phyloP scores from a whole-genome alignment of 2,888 invertebrate genomes.

The Trilocha varians region DNA sequence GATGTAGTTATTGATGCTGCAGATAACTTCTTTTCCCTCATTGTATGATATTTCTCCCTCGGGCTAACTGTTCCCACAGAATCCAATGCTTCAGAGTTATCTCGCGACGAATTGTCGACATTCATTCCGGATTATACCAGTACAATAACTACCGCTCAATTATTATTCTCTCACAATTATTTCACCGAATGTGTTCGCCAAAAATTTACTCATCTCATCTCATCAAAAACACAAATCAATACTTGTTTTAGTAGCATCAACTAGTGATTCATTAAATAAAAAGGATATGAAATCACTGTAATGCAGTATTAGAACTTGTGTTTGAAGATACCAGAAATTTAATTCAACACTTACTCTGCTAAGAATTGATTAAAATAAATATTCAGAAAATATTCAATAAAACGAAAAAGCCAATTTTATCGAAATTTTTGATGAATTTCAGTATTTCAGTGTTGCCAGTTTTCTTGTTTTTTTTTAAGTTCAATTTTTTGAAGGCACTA shows the following conservation, averaged over 20 bases:
- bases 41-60: conserved; percentile 62
- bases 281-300: background rate
- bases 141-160: conserved; percentile 12
- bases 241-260: conserved; percentile 22
- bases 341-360: background rate
- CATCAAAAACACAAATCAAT: conserved; percentile 45
- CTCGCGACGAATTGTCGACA: conserved; percentile 61
- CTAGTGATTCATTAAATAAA: background rate
- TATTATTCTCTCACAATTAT: conserved; percentile 17
- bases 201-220: conserved; percentile 42
- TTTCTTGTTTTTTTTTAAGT: no score
- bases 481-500: no score
- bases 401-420: no score
- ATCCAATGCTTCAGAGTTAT: conserved; percentile 59
- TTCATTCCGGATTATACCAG: conserved; percentile 48
- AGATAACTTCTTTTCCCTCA: conserved; percentile 80
- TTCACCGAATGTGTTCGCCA: conserved; percentile 37
- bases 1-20: conserved; percentile 74
- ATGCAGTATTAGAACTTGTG: background rate
- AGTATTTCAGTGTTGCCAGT: no score
- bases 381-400: no score
- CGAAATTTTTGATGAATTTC: no score
- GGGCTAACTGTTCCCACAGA: conserved; percentile 55
- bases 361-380: no score
- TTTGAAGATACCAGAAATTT: background rate